Percentiles rank a stretch among this genome's conserved stretches.
Conservation (phyloP, 2,797 vertebrate species). For the Mycteria americana region DNA sequence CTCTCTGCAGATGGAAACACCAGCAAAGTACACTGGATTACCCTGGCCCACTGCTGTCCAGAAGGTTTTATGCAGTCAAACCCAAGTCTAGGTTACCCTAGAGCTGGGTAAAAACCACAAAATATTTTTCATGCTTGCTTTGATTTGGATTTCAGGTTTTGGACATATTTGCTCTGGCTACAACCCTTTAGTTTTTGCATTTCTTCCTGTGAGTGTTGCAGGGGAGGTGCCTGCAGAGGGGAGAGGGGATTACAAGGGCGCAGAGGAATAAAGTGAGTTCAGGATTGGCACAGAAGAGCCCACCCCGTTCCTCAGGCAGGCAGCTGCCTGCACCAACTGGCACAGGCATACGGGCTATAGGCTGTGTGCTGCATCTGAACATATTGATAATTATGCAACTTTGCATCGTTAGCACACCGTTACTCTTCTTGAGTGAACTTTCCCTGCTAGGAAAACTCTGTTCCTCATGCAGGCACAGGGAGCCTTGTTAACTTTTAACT, state of each 20-base stretch:
- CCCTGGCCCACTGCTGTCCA: background rate
- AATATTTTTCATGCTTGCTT: background rate
- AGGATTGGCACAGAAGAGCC: background rate
- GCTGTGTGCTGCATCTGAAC: background rate
- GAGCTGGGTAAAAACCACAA: background rate
- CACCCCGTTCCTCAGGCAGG: fast-evolving
- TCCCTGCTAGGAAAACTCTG: background rate
- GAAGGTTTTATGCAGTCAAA: background rate
- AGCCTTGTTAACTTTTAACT: background rate
- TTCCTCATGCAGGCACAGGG: background rate
- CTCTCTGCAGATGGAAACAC: background rate
- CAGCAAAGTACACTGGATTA: background rate
- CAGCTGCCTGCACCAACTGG: background rate
- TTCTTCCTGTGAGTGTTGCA: background rate
- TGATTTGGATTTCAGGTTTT: background rate
- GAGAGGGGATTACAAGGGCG: background rate
- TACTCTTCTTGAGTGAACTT: background rate
- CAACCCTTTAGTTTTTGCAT: background rate
- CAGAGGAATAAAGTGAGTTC: too few species aligned
- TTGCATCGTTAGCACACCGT: fast-evolving
- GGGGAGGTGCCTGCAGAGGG: background rate
- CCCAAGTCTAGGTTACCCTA: background rate
- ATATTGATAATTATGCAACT: background rate
- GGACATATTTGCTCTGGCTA: background rate
- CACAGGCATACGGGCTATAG: background rate